phyloP scores from a whole-genome alignment of 1,140 invertebrate genomes.

The Rhizoglyphus robini region DNA sequence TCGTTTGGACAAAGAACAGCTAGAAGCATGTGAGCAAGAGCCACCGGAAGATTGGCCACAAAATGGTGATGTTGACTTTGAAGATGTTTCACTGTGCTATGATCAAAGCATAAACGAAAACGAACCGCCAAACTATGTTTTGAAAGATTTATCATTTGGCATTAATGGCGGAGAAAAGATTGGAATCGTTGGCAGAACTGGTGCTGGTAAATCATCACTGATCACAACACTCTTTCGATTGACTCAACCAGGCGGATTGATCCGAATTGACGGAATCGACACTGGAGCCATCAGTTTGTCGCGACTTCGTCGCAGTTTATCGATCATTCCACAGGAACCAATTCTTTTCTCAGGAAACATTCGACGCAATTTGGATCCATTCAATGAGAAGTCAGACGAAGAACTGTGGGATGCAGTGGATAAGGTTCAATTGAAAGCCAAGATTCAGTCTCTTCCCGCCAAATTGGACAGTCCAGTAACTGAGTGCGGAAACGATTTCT shows the following conservation, averaged over 20 bases:
- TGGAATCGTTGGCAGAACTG: too few species aligned
- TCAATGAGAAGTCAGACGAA: too few species aligned
- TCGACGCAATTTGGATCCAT: constrained; percentile 74
- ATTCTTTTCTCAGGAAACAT: constrained; percentile 62
- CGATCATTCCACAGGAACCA: constrained; percentile 47
- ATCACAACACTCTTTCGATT: constrained; percentile 35
- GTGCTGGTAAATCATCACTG: too few species aligned
- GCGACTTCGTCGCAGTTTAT: constrained; percentile 35
- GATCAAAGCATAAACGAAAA: constrained; percentile 51
- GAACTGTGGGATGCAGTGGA: constrained; percentile 54
- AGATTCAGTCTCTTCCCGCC: constrained; percentile 42
- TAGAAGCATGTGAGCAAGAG: constrained; percentile 33
- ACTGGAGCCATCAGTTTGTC: constrained; percentile 37
- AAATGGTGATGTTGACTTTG: constrained; percentile 52
- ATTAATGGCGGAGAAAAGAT: constrained; percentile 33
- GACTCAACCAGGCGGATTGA: constrained; percentile 30
- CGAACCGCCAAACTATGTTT: constrained; percentile 45
- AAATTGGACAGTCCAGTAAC: constrained; percentile 46
- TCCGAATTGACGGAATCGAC: constrained; percentile 39
- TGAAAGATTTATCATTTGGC: constrained; percentile 46
- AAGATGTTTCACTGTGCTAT: constrained; percentile 51
- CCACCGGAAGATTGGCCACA: constrained; percentile 44
- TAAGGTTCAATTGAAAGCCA: constrained; percentile 53
- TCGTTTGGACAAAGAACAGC: constrained; percentile 44
- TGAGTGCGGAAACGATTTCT: constrained; percentile 27